Evolutionary conservation across 2,797 vertebrate genomes (phyloP).

Genomic region (Manis pentadactyla): DNA sequence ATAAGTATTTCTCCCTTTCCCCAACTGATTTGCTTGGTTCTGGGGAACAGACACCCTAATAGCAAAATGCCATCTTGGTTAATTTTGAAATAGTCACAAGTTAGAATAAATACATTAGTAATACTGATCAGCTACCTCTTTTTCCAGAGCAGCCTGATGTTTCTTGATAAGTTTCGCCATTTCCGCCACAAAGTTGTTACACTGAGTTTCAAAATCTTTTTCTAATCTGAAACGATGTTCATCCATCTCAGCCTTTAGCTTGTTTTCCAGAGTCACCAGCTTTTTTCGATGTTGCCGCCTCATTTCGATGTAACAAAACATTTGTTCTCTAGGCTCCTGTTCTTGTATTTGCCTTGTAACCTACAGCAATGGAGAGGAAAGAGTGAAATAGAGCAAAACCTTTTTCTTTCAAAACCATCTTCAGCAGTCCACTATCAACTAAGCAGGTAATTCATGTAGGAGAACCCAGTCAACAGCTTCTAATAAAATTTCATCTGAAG

Average conservation of each 20-base stretch:
- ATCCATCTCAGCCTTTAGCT: constrained; percentile 98
- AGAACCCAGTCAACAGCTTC: constrained; percentile 28
- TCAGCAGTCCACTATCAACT: constrained; percentile 17
- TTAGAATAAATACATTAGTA: constrained; percentile 64
- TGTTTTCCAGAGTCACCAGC: constrained; percentile 98
- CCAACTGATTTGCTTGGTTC: constrained; percentile 70
- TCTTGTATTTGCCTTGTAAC: constrained; percentile 99
- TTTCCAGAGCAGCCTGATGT: constrained; percentile 97
- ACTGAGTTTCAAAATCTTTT: constrained; percentile 99
- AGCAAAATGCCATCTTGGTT: constrained; percentile 67
- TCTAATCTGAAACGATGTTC: constrained; percentile 98
- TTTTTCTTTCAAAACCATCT: constrained; percentile 41
- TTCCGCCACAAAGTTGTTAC: constrained; percentile 97
- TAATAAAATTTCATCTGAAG: constrained; percentile 50
- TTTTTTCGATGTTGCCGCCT: constrained; percentile 99
- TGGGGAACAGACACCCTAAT: constrained; percentile 73
- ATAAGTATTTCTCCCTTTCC: too few species aligned
- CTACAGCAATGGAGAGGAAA: constrained; percentile 84
- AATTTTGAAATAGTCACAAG: constrained; percentile 59
- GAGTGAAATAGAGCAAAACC: constrained; percentile 51
- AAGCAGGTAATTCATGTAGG: constrained; percentile 27
- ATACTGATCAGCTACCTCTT: constrained; percentile 91
- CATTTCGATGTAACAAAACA: constrained; percentile 99
- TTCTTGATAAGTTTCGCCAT: constrained; percentile 99
- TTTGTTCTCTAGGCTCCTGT: constrained; percentile 98